Base-by-base conservation (phyloP, 1,140 invertebrate species). In the Coenobita brevimanus region DNA sequence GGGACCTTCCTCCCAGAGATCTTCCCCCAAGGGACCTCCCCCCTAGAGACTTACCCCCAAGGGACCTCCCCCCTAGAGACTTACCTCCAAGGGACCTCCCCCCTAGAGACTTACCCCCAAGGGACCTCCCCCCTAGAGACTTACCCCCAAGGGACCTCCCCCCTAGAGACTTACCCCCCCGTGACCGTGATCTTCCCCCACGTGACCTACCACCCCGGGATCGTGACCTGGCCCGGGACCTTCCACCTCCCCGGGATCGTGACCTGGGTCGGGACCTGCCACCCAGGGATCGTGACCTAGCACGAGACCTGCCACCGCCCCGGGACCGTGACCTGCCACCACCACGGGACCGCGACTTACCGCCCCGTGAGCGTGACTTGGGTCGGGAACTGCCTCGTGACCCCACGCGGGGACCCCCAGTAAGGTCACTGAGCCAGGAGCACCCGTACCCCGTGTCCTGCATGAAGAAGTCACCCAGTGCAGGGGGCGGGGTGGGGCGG, bases 381-480 rank as follows among this genome's bases (percentile, higher is more conserved):
- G 46, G 67, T 36, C 46, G 78, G 17, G 85, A 87, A 69, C 69
- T 82, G 46, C 78, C 69, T 17, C 33, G 57, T 33, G 79, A 76
- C 79, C 62, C 81, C 3, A 30, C 41, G 73, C 64, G 79, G 46
- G 78, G 81, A 36, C 36, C 71, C 36, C 50, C 84, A 78, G 75
- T 21, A 33, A 15, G 36, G 67, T 33, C 81, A 17, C 41, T 64
- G 60, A 86, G 75, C 54, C 64, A 62, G 15, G 75, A 43, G 41
- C 76, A 84, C 15, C 89, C 84, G 62, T 82, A 81, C 21, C 84
- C 81, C 17, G 60, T 75, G 27, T 88, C 89, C 73, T 83, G 79
- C 69, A 90, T 90, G 89, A 90, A 90, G 78, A 90, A 89, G 78
- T 88, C 84, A 0, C 89, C 89, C 3, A 90, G 89, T 64, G 83